Base-by-base conservation (phyloP, 2,888 invertebrate species). In the Agrotis puta region DNA sequence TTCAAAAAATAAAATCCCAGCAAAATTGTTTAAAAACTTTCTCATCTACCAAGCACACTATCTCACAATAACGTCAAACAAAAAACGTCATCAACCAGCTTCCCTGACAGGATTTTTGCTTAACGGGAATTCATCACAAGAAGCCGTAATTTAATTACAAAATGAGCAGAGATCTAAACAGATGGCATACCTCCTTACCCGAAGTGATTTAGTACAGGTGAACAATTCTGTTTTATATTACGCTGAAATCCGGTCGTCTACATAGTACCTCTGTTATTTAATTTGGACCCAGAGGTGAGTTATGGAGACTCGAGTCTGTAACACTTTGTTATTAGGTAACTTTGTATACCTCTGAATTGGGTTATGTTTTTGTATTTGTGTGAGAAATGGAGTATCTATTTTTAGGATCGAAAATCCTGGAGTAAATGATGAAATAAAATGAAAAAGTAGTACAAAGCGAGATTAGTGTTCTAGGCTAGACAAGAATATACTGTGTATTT, bases 181-280 rank as follows among this genome's bases (percentile, higher is more conserved):
- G 91, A 91, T 93, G 93, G 92, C 79, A 73, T 73, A 67, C 78
- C 82, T 78, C 79, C 81, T 86, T 86, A 87, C 84, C 74, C 77
- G 85, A 84, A 83, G 88, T 91, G 93, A 95, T 95, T 94, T 94
- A 93, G 90, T 88, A 91, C 93, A 94, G 91, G 92, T 93, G 92
- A 93, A 91, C 91, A 91, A 91, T 90, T 90, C 86, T 88, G 92
- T 90, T 88, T 93, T 91, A 90, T 88, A 89, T 94, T 94, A 92
- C 92, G 84, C 84, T 87, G 87, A 91, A 92, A 92, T 93, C 92
- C 91, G 91, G 91, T 89, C 83, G 81, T 75, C 77, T 85, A 86
- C 83, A 85, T 87, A 79, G 58, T 70, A 61, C 77, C 58, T 47
- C 61, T 70, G 81, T 86, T 84, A 85, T 83, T 83, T 82, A 74